These are phyloP conservation scores for Aspiorhynchus laticeps DNA, from an alignment of 2,113 vertebrate species.

Conservation along the genomic window DNA sequence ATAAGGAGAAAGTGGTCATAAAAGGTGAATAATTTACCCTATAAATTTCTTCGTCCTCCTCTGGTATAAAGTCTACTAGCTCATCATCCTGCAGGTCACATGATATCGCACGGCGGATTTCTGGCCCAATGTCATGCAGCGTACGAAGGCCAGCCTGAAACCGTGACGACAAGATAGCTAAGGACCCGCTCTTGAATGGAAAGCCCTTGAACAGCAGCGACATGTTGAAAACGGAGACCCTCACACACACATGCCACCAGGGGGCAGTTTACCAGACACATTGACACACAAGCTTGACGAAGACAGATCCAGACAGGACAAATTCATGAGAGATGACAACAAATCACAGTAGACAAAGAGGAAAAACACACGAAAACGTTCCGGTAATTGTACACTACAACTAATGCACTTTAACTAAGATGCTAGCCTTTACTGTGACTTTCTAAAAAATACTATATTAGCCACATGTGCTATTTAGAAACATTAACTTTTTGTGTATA, in stretches of 20 bases:
- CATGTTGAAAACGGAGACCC: conserved; percentile 51
- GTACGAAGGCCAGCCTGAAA: conserved; percentile 98
- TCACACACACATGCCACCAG: conserved; percentile 61
- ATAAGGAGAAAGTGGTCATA: conserved; percentile 43
- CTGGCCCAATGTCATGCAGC: conserved; percentile 98
- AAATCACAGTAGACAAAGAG: conserved; percentile 64
- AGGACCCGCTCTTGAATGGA: conserved; percentile 59
- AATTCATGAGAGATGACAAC: conserved; percentile 68
- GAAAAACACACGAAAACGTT: conserved; percentile 8
- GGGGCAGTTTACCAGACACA: conserved; percentile 26
- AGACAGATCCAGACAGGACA: conserved; percentile 63
- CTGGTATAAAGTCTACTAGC: conserved; percentile 92
- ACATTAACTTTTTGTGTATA: background rate
- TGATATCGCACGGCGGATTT: conserved; percentile 99
- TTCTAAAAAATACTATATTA: background rate
- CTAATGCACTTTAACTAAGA: conserved; percentile 14
- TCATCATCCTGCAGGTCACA: conserved; percentile 99
- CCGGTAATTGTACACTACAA: background rate
- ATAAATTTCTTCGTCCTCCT: conserved; percentile 97
- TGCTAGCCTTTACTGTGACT: background rate
- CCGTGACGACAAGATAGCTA: conserved; percentile 84
- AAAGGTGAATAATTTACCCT: conserved; percentile 85
- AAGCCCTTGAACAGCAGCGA: conserved; percentile 55
- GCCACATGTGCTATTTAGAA: conserved; percentile 9
- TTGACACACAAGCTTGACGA: conserved; percentile 54